Percentiles rank a stretch among this genome's conserved stretches.
These are phyloP conservation scores for Unio delphinus DNA, from an alignment of 2,888 invertebrate genomes.

Conservation along the genomic window DNA sequence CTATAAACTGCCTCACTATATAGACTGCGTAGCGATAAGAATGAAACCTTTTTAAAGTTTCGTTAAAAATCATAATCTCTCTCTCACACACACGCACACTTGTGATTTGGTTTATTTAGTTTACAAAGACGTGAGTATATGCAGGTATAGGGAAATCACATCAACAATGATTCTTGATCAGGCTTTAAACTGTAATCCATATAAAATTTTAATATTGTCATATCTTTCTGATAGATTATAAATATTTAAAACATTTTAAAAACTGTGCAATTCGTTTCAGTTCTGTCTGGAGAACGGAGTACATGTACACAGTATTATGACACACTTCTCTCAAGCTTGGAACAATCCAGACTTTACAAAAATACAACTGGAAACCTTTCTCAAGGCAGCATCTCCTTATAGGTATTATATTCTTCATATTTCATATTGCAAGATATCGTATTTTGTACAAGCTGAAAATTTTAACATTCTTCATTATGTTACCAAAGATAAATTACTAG, in stretches of 20 bases:
- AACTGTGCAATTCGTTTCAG: conserved; percentile 18
- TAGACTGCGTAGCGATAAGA: too few species aligned
- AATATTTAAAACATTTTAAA: too few species aligned
- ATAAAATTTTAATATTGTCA: neutral
- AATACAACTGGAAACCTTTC: conserved; percentile 36
- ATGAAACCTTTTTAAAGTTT: too few species aligned
- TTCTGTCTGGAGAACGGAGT: conserved; percentile 32
- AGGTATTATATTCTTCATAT: conserved; percentile 23
- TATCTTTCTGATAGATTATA: neutral
- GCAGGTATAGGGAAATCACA: neutral
- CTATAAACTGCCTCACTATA: too few species aligned
- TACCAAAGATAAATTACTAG: too few species aligned
- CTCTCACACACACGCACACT: too few species aligned
- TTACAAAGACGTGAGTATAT: too few species aligned
- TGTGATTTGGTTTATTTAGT: too few species aligned
- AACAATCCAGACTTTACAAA: conserved; percentile 42
- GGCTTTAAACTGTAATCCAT: neutral
- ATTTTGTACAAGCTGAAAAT: too few species aligned
- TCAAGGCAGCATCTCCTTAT: conserved; percentile 26
- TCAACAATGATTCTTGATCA: neutral
- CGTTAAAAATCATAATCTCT: too few species aligned
- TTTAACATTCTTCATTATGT: too few species aligned
- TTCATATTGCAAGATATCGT: too few species aligned
- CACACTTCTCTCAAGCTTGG: conserved; percentile 51
- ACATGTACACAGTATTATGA: conserved; percentile 49